Evolutionary conservation across 2,888 invertebrate species (phyloP).

Genomic region (Agrochola circellaris): DNA sequence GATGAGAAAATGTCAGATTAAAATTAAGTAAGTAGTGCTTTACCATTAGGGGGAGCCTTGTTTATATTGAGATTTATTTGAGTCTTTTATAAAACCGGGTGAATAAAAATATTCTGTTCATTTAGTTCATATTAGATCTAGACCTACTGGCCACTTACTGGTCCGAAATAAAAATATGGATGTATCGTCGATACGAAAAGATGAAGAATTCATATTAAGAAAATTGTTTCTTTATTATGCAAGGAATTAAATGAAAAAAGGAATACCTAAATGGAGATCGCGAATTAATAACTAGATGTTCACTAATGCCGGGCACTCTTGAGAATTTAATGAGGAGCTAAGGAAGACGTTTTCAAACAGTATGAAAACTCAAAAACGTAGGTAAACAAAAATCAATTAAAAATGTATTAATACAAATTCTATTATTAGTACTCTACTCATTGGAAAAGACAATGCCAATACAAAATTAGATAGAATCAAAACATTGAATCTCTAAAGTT

Average conservation of each 20-base stretch:
- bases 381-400: neutral
- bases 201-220: neutral
- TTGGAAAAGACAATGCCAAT: conserved; percentile 10
- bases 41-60: neutral
- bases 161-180: neutral
- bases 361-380: neutral
- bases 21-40: neutral
- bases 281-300: neutral
- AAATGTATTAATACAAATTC: neutral
- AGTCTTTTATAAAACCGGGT: neutral
- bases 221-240: neutral
- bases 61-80: neutral
- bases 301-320: neutral
- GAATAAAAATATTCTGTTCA: neutral
- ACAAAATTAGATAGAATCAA: conserved; percentile 42
- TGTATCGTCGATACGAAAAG: neutral
- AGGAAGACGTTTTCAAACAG: neutral
- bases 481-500: conserved; percentile 45
- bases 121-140: neutral
- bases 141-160: neutral
- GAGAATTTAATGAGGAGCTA: neutral
- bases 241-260: neutral
- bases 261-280: neutral
- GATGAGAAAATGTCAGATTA: neutral
- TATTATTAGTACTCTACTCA: neutral